phyloP scores from a whole-genome alignment of 2,113 vertebrate genomes.

The Quiscalus mexicanus region DNA sequence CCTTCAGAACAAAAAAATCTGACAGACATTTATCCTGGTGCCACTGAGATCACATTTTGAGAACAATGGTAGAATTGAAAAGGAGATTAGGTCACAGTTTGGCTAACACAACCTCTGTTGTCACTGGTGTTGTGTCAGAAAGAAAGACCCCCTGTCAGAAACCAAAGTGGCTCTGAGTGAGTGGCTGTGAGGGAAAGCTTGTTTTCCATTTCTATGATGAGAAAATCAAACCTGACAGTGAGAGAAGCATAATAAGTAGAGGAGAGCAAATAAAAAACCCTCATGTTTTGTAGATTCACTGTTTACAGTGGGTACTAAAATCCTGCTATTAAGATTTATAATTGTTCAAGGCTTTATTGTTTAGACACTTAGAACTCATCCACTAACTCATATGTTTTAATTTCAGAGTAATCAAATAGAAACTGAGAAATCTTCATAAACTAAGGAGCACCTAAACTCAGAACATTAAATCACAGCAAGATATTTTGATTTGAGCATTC shows the following conservation, averaged over 20 bases:
- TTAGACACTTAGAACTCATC: background rate
- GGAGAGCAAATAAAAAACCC: background rate
- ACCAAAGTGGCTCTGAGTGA: background rate
- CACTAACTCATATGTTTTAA: background rate
- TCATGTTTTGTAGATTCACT: background rate
- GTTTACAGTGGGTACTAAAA: background rate
- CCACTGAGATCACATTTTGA: conserved; percentile 15
- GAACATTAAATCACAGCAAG: background rate
- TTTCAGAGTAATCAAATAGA: background rate
- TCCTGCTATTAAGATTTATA: background rate
- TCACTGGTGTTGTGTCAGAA: background rate
- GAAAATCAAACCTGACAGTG: background rate
- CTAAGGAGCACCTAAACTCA: background rate
- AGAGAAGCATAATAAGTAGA: background rate
- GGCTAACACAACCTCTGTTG: background rate
- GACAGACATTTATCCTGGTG: background rate
- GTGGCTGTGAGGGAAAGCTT: background rate
- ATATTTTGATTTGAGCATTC: background rate
- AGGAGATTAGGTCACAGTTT: background rate
- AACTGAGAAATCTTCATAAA: background rate
- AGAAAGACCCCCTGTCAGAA: conserved; percentile 30
- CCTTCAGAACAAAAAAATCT: background rate
- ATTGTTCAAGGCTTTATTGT: background rate
- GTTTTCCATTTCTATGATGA: background rate
- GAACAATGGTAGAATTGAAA: conserved; percentile 31